Percentiles rank a stretch among this genome's conserved stretches.
phyloP scores from a whole-genome alignment of 2,113 vertebrate species.

The Seriola rivoliana region DNA sequence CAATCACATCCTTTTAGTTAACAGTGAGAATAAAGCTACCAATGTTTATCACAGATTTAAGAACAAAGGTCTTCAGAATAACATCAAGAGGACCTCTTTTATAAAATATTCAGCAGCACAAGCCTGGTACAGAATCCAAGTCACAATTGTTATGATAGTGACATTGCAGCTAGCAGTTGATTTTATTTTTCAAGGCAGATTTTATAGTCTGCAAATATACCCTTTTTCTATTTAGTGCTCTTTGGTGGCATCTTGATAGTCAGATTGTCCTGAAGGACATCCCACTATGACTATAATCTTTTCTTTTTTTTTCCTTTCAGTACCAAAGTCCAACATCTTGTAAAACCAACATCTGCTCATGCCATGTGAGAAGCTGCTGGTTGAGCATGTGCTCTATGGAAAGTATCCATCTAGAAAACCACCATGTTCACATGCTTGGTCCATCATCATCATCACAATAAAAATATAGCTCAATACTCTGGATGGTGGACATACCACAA shows the following conservation, averaged over 20 bases:
- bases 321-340: background rate
- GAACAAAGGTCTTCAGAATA: constrained; percentile 60
- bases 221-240: constrained; percentile 18
- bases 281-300: background rate
- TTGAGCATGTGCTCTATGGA: constrained; percentile 51
- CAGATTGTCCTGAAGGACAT: constrained; percentile 30
- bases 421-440: constrained; percentile 35
- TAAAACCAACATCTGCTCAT: constrained; percentile 5
- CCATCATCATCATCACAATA: constrained; percentile 48
- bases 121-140: constrained; percentile 37
- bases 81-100: constrained; percentile 44
- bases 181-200: constrained; percentile 23
- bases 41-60: constrained; percentile 60
- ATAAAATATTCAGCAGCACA: constrained; percentile 53
- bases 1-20: constrained; percentile 64
- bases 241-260: constrained; percentile 51
- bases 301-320: background rate
- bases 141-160: constrained; percentile 5
- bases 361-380: constrained; percentile 12
- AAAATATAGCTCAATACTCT: constrained; percentile 56
- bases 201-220: constrained; percentile 24
- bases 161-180: constrained; percentile 24
- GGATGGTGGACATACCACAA: constrained; percentile 48
- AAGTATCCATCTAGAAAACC: constrained; percentile 16
- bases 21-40: constrained; percentile 67